Evolutionary conservation across 2,888 invertebrate species (phyloP).

Genomic region (Acanthacorydalis orientalis): DNA sequence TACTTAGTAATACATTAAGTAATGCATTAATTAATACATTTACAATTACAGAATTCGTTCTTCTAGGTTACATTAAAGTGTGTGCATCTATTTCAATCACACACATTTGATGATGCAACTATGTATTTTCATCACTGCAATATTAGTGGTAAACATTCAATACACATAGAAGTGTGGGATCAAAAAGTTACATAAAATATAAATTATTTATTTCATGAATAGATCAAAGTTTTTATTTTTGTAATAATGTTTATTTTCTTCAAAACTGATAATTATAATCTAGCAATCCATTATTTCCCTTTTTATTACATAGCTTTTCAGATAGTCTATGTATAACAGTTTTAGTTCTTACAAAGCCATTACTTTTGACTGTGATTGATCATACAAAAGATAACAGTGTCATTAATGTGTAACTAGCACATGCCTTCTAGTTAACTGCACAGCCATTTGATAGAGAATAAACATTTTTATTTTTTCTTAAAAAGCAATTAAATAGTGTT

Average conservation of each 20-base stretch:
- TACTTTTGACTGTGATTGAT: no score
- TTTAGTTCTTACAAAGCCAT: no score
- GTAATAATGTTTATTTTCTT: conserved; percentile 1
- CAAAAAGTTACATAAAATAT: background rate
- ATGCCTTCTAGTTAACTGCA: no score
- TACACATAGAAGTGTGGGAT: background rate
- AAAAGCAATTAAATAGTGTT: background rate
- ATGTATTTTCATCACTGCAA: background rate
- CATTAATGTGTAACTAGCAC: no score
- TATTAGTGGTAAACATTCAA: background rate
- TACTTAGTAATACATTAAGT: conserved; percentile 1
- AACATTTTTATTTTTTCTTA: background rate
- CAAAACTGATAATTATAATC: background rate
- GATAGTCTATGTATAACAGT: no score
- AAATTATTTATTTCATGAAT: background rate
- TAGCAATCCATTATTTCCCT: no score
- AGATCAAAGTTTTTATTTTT: background rate
- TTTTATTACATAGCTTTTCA: no score
- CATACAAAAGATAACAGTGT: no score
- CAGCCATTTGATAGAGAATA: background rate
- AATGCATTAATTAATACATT: background rate
- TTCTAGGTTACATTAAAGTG: background rate
- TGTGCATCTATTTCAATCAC: conserved; percentile 1
- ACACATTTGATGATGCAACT: background rate
- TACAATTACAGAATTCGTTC: background rate